Conservation (phyloP, 2,888 invertebrate species). For the Sinohyriopsis cumingii region DNA sequence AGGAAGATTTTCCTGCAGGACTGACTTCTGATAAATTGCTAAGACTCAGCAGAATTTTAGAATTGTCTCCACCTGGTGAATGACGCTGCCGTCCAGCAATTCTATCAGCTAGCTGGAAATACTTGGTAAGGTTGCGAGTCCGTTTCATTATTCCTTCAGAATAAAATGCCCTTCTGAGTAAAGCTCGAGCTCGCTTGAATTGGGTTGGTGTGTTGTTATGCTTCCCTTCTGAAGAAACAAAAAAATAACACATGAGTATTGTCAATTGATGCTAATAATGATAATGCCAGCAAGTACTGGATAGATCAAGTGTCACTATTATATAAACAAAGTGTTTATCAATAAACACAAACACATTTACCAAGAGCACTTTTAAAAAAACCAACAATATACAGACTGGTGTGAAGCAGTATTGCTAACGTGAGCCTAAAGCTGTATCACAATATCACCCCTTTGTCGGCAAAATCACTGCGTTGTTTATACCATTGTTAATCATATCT, state of each 20-base stretch:
- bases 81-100: constrained; percentile 42
- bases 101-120: constrained; percentile 52
- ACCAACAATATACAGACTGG: no score
- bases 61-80: constrained; percentile 11
- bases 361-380: no score
- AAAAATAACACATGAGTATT: no score
- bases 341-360: neutral
- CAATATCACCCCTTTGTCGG: no score
- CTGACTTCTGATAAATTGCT: constrained; percentile 27
- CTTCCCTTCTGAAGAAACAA: constrained; percentile 6
- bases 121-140: constrained; percentile 53
- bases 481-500: no score
- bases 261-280: neutral
- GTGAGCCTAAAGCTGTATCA: no score
- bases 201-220: constrained; percentile 42
- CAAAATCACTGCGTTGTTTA: no score
- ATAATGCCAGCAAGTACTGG: neutral
- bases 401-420: no score
- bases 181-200: constrained; percentile 47
- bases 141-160: constrained; percentile 50
- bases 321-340: neutral
- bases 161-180: constrained; percentile 57
- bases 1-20: constrained; percentile 49
- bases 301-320: neutral
- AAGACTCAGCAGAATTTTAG: constrained; percentile 30